Conservation (phyloP, 64 coral and sea anemone genomes). For the Exaiptasia diaphana region DNA sequence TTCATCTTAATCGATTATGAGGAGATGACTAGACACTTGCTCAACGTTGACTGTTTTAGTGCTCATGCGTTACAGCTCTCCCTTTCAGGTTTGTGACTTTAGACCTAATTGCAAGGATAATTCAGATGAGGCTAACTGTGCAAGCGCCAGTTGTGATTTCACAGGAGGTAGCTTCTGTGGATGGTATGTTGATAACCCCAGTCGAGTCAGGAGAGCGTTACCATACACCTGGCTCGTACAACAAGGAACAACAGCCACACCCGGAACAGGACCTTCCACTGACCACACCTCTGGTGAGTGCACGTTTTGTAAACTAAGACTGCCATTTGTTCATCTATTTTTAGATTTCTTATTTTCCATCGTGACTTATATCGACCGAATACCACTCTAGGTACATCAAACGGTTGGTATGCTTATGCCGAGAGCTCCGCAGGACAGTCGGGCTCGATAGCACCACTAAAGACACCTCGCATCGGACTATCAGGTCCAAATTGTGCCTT, state of each 20-base stretch:
- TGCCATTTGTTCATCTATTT: not conserved
- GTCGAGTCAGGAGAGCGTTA: constrained; percentile 46
- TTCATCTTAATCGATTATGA: not conserved
- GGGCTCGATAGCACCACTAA: constrained; percentile 64
- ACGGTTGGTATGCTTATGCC: constrained; percentile 83
- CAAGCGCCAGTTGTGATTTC: constrained; percentile 61
- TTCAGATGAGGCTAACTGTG: constrained; percentile 73
- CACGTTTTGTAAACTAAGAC: not conserved
- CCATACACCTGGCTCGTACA: constrained; percentile 73
- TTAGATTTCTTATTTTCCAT: not conserved
- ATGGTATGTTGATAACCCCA: constrained; percentile 64
- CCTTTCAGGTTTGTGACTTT: constrained; percentile 94
- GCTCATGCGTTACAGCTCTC: too few relatives aligned
- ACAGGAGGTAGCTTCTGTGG: constrained; percentile 72
- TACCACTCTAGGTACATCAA: constrained; percentile 52
- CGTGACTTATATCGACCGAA: not conserved
- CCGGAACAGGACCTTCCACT: constrained; percentile 58
- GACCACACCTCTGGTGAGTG: constrained; percentile 69
- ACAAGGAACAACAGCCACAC: constrained; percentile 54
- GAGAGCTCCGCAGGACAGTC: constrained; percentile 72
- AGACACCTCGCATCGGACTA: constrained; percentile 69
- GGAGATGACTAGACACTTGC: too few relatives aligned
- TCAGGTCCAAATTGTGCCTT: constrained; percentile 83
- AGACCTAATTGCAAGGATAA: constrained; percentile 63
- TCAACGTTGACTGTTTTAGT: too few relatives aligned